A percentile compares a stretch with the other conserved stretches of the same genome.
phyloP scores from a whole-genome alignment of 2,113 vertebrate genomes.

The Aramus guarauna region DNA sequence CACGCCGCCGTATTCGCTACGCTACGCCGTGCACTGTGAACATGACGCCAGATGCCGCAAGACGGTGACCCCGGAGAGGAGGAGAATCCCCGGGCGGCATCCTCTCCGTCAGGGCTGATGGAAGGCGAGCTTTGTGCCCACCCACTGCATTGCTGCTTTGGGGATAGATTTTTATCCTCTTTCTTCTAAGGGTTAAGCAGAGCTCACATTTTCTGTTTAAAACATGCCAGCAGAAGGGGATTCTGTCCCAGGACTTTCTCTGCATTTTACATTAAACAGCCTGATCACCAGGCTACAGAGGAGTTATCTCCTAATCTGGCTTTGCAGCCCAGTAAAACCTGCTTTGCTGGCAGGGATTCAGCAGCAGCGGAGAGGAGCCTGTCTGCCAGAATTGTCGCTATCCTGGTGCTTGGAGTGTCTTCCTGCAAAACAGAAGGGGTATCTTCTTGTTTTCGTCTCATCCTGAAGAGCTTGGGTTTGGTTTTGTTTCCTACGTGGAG shows the following conservation, averaged over 20 bases:
- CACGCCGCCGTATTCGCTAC: background rate
- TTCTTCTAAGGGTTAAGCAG: background rate
- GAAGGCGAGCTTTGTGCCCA: background rate
- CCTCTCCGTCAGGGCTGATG: background rate
- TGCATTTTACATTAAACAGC: background rate
- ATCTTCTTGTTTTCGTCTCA: background rate
- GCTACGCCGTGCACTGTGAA: fast-evolving
- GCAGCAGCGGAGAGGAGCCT: background rate
- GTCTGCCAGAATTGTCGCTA: background rate
- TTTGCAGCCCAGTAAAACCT: conserved; percentile 25
- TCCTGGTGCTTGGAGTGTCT: background rate
- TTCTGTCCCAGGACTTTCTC: conserved; percentile 24
- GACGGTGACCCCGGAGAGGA: fast-evolving
- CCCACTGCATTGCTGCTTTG: background rate
- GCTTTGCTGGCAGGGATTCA: conserved; percentile 16
- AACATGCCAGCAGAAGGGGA: background rate
- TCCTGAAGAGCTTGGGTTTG: background rate
- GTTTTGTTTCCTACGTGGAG: background rate
- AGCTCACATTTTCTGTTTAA: background rate
- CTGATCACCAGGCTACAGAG: background rate
- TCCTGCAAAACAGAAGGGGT: background rate
- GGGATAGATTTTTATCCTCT: background rate
- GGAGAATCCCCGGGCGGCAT: fast-evolving
- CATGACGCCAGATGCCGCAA: background rate
- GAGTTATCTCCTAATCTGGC: conserved; percentile 27